These are phyloP conservation scores for Hozukius guyotensis DNA, from an alignment of 2,797 vertebrate species.

Conservation along the genomic window DNA sequence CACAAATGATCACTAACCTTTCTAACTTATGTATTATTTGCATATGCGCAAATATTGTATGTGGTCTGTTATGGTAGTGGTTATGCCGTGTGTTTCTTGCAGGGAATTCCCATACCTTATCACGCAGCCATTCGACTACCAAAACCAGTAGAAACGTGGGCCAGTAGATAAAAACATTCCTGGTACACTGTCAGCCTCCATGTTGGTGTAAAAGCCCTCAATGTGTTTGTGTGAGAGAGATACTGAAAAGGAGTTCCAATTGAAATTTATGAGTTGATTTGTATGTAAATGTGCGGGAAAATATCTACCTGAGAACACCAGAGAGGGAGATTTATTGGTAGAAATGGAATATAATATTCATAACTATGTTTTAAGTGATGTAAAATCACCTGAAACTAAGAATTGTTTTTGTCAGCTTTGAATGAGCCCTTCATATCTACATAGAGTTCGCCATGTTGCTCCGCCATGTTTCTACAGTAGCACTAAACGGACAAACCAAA, in stretches of 20 bases:
- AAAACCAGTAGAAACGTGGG: neutral
- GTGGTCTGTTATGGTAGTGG: neutral
- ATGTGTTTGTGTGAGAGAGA: neutral
- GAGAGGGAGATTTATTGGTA: neutral
- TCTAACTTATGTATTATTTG: neutral
- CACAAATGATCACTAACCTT: neutral
- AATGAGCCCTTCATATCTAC: too few species aligned
- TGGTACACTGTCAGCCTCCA: neutral
- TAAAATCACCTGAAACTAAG: too few species aligned
- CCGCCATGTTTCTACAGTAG: too few species aligned
- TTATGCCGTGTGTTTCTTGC: neutral
- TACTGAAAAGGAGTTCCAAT: neutral
- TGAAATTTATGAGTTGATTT: neutral
- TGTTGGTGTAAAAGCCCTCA: neutral
- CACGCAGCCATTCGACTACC: neutral
- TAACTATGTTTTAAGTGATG: too few species aligned
- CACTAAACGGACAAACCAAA: too few species aligned
- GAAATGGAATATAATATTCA: neutral
- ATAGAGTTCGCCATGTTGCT: too few species aligned
- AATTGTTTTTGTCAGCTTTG: too few species aligned
- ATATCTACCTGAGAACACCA: neutral
- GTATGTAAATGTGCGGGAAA: neutral
- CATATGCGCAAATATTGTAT: neutral
- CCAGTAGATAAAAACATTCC: neutral
- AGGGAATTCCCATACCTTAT: neutral